A percentile compares a stretch with the other conserved stretches of the same genome.
These are phyloP conservation scores for Pardalotus punctatus DNA, from an alignment of 2,113 vertebrate species.

Conservation along the genomic window DNA sequence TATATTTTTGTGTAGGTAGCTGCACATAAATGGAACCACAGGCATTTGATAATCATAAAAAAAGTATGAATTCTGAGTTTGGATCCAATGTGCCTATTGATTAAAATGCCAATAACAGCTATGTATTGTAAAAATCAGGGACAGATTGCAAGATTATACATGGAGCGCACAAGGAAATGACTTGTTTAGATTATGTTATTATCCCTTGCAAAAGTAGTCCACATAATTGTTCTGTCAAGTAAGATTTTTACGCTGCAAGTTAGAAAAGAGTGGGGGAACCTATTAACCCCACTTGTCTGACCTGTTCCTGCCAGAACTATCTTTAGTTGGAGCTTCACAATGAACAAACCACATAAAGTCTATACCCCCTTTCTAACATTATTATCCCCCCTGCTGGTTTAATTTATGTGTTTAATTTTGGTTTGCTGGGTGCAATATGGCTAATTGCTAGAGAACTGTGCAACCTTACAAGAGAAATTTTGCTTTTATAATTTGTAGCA, in stretches of 20 bases:
- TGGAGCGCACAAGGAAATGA: background rate
- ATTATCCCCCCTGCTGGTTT: conserved; percentile 72
- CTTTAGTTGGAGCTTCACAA: conserved; percentile 29
- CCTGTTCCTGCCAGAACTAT: background rate
- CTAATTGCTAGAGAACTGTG: conserved; percentile 72
- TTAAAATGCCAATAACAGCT: background rate
- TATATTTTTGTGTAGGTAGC: background rate
- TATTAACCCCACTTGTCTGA: conserved; percentile 23
- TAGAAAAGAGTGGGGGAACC: conserved; percentile 15
- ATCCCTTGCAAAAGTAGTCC: background rate
- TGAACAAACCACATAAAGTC: background rate
- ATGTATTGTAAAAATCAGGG: background rate
- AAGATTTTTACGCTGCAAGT: background rate
- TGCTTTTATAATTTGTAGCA: conserved; percentile 73
- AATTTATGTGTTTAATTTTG: conserved; percentile 81
- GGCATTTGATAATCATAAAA: background rate
- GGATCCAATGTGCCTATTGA: background rate
- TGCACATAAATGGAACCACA: background rate
- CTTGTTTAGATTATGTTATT: conserved; percentile 30
- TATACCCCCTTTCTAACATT: conserved; percentile 47
- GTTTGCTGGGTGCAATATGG: conserved; percentile 70
- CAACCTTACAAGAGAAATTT: conserved; percentile 70
- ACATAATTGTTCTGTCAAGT: conserved; percentile 15
- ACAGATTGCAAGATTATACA: background rate
- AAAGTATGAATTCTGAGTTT: background rate